Base-by-base conservation (phyloP, 2,888 invertebrate species). In the Rhagium mordax region DNA sequence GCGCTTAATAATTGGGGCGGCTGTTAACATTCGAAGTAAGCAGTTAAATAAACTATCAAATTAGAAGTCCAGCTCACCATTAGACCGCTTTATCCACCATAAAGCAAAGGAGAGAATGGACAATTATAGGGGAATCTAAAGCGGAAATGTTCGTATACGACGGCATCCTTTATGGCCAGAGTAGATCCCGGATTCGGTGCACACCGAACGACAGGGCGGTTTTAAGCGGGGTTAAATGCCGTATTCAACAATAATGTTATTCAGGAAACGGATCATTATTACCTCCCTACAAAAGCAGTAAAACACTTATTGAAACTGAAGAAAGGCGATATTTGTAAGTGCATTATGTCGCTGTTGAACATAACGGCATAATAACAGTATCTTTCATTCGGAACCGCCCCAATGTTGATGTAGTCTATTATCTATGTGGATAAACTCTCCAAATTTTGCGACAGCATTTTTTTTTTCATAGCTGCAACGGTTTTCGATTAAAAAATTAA, bases 11-110 rank as follows among this genome's bases (percentile, higher is more conserved):
- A 65, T 65, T 65, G 65, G 53, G 41, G 53, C 15, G 53, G 49
- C 16, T 13, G 64, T 51, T 64, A 64, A 62, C 41, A 47, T 51
- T 27, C 64, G 24, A 64, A 18, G 49, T 51, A 64, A 27, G 64
- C 49, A 64, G 64, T 64, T 49, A 64, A 51, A 64, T 49, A 64
- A 64, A 64, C 51, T 64, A 64, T 59, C 51, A 64, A 64, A 64
- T 64, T 64, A 64, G 64, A n/a, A 64, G 64, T 62, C 62, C 27
- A 24, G 27, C 10, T 7, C 27, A 16, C 49, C 49, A 64, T 64
- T 64, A 24, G 64, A 49, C 27, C 64, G 21, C 6, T 49, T 24
- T n/a, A 18, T 24, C 15, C 49, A 8, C 3, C 48, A 27, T 13
- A 15, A 24, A 27, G 24, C 8, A 8, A 27, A 27, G 61, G 6